Evolutionary conservation across 2,888 invertebrate species (phyloP).

Genomic region (Campoplex capitator): DNA sequence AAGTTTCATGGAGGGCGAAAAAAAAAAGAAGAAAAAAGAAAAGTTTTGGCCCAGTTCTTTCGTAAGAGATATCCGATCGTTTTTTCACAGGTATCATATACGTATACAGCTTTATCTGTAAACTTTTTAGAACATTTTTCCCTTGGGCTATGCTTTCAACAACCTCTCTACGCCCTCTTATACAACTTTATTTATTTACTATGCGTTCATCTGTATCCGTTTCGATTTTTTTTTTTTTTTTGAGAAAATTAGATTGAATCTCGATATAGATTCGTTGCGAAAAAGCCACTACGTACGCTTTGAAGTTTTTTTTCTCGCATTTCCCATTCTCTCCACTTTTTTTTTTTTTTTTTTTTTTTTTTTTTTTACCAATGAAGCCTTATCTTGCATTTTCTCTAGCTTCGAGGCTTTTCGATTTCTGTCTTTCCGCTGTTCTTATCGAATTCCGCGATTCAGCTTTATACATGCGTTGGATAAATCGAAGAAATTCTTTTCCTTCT

Average conservation of each 20-base stretch:
- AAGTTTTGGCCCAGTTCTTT: constrained; percentile 58
- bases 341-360: too few species aligned
- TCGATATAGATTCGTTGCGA: constrained; percentile 66
- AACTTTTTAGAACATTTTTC: constrained; percentile 60
- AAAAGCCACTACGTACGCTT: constrained; percentile 61
- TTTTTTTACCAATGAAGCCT: neutral
- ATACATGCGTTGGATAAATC: neutral
- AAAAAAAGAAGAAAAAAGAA: constrained; percentile 19
- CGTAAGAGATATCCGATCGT: constrained; percentile 47
- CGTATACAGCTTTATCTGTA: neutral
- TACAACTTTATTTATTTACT: neutral
- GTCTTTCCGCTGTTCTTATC: constrained; percentile 1
- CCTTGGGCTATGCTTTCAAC: constrained; percentile 16
- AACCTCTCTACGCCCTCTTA: neutral
- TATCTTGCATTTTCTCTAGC: constrained; percentile 21
- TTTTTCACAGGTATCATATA: constrained; percentile 30
- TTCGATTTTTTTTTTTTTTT: constrained; percentile 65
- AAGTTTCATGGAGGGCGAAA: constrained; percentile 58
- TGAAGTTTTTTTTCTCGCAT: constrained; percentile 62
- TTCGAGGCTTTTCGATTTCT: constrained; percentile 16
- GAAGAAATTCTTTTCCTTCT: constrained; percentile 53
- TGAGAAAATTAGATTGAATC: constrained; percentile 69
- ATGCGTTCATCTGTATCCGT: neutral
- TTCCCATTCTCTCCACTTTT: neutral
- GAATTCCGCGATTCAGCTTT: neutral